These are phyloP conservation scores for Menidia beryllina DNA, from an alignment of 2,113 vertebrate genomes.

Conservation along the genomic window DNA sequence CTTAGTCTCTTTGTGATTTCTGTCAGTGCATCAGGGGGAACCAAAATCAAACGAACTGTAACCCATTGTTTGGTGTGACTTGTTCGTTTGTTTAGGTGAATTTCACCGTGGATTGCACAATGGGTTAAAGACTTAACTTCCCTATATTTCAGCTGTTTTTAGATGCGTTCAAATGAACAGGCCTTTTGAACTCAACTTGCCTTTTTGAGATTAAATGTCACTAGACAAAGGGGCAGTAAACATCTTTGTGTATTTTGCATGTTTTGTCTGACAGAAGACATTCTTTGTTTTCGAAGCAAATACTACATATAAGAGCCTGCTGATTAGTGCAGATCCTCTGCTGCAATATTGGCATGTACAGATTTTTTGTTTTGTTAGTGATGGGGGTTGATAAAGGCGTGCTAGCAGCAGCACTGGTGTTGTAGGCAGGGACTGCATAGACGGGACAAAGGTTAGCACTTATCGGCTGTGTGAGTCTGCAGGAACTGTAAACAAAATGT, in stretches of 20 bases:
- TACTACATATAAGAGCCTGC: background rate
- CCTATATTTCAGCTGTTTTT: background rate
- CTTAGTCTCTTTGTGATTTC: background rate
- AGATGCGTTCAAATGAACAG: background rate
- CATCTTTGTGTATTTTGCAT: background rate
- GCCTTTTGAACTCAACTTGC: background rate
- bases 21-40: background rate
- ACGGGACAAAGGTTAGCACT: slow-evolving; percentile 77
- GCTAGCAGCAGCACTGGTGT: slow-evolving; percentile 32
- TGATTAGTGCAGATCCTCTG: slow-evolving; percentile 1
- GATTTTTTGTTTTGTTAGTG: slow-evolving; percentile 45
- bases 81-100: too few relatives aligned
- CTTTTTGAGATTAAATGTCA: background rate
- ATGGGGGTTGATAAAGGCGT: slow-evolving; percentile 47
- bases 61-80: too few relatives aligned
- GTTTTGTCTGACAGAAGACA: background rate
- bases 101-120: too few relatives aligned
- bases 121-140: too few relatives aligned
- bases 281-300: background rate
- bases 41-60: background rate
- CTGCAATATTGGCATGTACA: slow-evolving; percentile 15
- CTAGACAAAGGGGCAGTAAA: background rate
- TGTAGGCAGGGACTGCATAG: slow-evolving; percentile 54
- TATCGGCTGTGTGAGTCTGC: slow-evolving; percentile 68
- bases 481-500: slow-evolving; percentile 73